Evolutionary conservation across 64 coral and sea anemone genomes (phyloP).

Genomic region (Pachyseris speciosa): DNA sequence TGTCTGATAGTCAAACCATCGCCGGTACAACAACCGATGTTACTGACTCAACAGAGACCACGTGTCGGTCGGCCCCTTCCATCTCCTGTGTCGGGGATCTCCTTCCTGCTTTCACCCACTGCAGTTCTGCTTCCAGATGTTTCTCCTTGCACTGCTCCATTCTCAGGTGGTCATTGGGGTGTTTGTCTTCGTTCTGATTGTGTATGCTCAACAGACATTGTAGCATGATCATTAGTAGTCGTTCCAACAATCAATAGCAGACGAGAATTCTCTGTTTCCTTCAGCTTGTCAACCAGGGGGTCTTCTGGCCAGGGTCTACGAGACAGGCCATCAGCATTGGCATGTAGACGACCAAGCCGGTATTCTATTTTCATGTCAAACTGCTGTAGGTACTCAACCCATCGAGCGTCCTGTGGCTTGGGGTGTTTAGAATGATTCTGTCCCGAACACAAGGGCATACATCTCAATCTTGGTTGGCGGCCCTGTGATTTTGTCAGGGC

Average conservation of each 20-base stretch:
- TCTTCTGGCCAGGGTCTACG: too few relatives aligned
- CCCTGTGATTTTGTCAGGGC: too few relatives aligned
- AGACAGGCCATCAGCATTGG: constrained; percentile 63
- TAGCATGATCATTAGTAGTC: not conserved
- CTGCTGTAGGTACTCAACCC: too few relatives aligned
- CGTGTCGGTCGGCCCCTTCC: too few relatives aligned
- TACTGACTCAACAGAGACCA: constrained; percentile 36
- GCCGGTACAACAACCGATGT: constrained; percentile 13
- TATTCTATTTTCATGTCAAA: too few relatives aligned
- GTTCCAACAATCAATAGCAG: not conserved
- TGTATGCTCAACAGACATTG: not conserved
- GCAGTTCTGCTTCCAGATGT: too few relatives aligned
- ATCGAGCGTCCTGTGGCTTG: too few relatives aligned
- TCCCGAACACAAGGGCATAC: not conserved
- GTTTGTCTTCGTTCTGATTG: not conserved
- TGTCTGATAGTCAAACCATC: not conserved
- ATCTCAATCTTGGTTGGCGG: too few relatives aligned
- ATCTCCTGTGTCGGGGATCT: not conserved
- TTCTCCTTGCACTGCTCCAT: not conserved
- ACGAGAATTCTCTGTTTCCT: not conserved
- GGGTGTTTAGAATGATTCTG: constrained; percentile 14
- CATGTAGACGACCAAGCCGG: constrained; percentile 7
- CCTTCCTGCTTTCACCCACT: too few relatives aligned
- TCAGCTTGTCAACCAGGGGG: too few relatives aligned
- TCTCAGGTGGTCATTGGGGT: not conserved